Percentiles rank a stretch among this genome's conserved stretches.
These are phyloP conservation scores for Polyommatus iphigenia DNA, from an alignment of 2,888 invertebrate species.

Conservation along the genomic window DNA sequence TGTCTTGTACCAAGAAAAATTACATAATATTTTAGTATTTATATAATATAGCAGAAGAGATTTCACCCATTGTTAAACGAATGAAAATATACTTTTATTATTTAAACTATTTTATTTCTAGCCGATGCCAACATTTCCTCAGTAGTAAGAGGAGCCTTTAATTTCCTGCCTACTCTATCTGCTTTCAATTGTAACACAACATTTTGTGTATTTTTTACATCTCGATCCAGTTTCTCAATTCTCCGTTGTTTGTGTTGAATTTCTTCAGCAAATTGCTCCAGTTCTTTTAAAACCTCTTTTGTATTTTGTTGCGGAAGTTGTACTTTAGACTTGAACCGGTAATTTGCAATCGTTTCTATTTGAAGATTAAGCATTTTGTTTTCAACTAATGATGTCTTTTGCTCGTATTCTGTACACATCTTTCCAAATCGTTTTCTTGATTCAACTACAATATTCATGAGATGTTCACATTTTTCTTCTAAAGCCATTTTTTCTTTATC, in stretches of 20 bases:
- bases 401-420: conserved; percentile 62
- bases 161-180: conserved; percentile 52
- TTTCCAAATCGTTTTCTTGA: conserved; percentile 69
- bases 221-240: conserved; percentile 49
- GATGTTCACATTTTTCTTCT: conserved; percentile 63
- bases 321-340: conserved; percentile 57
- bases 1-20: background rate
- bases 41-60: background rate
- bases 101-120: conserved; percentile 53
- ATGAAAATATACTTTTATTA: background rate
- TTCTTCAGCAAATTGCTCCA: conserved; percentile 55
- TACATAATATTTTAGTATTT: background rate
- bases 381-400: conserved; percentile 58
- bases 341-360: conserved; percentile 57
- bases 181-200: conserved; percentile 57
- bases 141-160: conserved; percentile 55
- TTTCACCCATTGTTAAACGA: background rate
- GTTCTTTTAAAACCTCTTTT: conserved; percentile 50
- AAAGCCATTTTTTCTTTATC: conserved; percentile 52
- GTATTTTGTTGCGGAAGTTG: conserved; percentile 46
- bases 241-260: conserved; percentile 49
- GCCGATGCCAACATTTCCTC: conserved; percentile 55
- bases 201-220: conserved; percentile 54
- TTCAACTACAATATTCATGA: conserved; percentile 70
- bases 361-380: conserved; percentile 63